phyloP scores from a whole-genome alignment of 2,113 vertebrate species.

The Corvus cornix region DNA sequence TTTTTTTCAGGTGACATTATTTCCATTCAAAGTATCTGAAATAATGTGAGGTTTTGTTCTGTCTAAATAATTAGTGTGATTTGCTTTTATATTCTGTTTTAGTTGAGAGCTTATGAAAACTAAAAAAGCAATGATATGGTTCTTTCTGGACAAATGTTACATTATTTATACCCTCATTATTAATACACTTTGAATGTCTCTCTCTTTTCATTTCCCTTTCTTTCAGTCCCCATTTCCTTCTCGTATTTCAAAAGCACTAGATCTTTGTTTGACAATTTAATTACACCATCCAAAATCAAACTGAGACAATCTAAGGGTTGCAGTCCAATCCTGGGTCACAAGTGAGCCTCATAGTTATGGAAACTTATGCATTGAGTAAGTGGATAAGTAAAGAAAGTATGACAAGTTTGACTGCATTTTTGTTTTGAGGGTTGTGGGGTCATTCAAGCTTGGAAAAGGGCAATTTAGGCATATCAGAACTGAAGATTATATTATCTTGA shows the following conservation, averaged over 20 bases:
- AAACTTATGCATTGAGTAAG: neutral
- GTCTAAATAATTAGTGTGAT: neutral
- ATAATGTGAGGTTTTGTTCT: neutral
- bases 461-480: neutral
- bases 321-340: neutral
- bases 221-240: neutral
- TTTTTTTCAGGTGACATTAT: neutral
- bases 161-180: conserved; percentile 28
- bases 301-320: neutral
- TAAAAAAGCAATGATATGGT: neutral
- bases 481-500: neutral
- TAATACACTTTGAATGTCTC: neutral
- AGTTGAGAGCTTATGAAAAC: conserved; percentile 18
- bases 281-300: conserved; percentile 8
- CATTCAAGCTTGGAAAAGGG: neutral
- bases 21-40: neutral
- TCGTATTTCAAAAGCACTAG: neutral
- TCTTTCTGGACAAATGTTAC: neutral
- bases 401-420: neutral
- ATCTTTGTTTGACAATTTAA: conserved; percentile 10
- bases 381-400: neutral
- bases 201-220: neutral
- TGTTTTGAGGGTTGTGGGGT: neutral
- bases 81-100: neutral
- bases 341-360: neutral